Percentiles rank a stretch among this genome's conserved stretches.
Evolutionary conservation across 2,888 invertebrate species (phyloP).

Genomic region (Ypsolopha sequella): DNA sequence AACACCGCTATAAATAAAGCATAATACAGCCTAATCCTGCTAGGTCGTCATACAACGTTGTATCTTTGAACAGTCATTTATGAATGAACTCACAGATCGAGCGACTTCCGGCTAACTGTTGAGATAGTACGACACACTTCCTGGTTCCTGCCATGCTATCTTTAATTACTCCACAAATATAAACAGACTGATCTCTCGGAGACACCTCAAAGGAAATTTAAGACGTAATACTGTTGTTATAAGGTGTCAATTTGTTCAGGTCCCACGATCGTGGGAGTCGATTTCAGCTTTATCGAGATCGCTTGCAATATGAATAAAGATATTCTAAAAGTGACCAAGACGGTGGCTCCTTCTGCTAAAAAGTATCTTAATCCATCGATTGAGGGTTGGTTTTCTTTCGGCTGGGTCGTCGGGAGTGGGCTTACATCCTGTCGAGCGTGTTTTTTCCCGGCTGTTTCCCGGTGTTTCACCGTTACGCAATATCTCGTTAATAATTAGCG

Average conservation of each 20-base stretch:
- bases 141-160: constrained; percentile 69
- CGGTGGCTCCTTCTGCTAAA: constrained; percentile 20
- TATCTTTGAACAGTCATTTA: constrained; percentile 55
- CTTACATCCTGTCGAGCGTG: constrained; percentile 60
- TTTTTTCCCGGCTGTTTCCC: constrained; percentile 65
- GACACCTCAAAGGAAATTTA: constrained; percentile 22
- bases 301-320: constrained; percentile 66
- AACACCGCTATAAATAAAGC: constrained; percentile 32
- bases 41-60: constrained; percentile 56
- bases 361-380: constrained; percentile 26
- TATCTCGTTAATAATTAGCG: constrained; percentile 71
- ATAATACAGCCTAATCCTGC: constrained; percentile 26
- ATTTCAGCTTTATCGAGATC: constrained; percentile 57
- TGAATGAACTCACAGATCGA: constrained; percentile 70
- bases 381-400: constrained; percentile 32
- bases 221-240: constrained; percentile 15
- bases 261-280: constrained; percentile 39
- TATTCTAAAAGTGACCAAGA: constrained; percentile 59
- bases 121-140: constrained; percentile 71
- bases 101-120: constrained; percentile 68
- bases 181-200: constrained; percentile 36
- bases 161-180: constrained; percentile 60
- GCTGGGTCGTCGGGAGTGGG: constrained; percentile 29
- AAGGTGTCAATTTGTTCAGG: constrained; percentile 32
- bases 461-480: constrained; percentile 70